These are phyloP conservation scores for Epinephelus moara DNA, from an alignment of 2,113 vertebrate genomes.

Conservation along the genomic window DNA sequence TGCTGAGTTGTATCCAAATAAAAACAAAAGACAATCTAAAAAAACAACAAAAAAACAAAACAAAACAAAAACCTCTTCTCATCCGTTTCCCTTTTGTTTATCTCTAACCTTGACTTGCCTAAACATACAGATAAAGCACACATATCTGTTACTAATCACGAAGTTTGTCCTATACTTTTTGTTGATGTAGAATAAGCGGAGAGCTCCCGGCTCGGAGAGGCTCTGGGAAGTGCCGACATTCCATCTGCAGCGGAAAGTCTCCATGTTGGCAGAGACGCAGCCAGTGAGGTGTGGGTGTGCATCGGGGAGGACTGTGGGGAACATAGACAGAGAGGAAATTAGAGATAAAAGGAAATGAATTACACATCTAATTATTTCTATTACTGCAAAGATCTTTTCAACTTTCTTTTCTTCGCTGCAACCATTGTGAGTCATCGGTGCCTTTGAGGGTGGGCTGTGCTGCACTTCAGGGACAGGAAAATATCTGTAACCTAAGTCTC, in stretches of 20 bases:
- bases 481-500: conserved; percentile 30
- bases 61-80: not conserved
- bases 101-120: not conserved
- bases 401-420: not conserved
- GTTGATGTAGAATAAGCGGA: conserved; percentile 89
- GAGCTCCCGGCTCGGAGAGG: conserved; percentile 79
- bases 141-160: not conserved
- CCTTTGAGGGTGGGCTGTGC: not conserved
- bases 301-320: conserved; percentile 72
- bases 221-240: conserved; percentile 81
- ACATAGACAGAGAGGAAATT: not conserved
- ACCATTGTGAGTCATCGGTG: not conserved
- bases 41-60: not conserved
- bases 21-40: not conserved
- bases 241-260: conserved; percentile 95
- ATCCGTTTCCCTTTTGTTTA: not conserved
- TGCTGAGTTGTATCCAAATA: not conserved
- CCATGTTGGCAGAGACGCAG: conserved; percentile 92
- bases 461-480: not conserved
- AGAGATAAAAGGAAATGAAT: not conserved
- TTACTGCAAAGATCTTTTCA: not conserved
- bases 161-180: conserved; percentile 71
- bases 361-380: not conserved
- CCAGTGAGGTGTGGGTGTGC: conserved; percentile 84
- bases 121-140: not conserved